A percentile compares a stretch with the other conserved stretches of the same genome.
Conservation (phyloP, 53 echinoderm and acorn worm genomes). For the Henricia sp. region DNA sequence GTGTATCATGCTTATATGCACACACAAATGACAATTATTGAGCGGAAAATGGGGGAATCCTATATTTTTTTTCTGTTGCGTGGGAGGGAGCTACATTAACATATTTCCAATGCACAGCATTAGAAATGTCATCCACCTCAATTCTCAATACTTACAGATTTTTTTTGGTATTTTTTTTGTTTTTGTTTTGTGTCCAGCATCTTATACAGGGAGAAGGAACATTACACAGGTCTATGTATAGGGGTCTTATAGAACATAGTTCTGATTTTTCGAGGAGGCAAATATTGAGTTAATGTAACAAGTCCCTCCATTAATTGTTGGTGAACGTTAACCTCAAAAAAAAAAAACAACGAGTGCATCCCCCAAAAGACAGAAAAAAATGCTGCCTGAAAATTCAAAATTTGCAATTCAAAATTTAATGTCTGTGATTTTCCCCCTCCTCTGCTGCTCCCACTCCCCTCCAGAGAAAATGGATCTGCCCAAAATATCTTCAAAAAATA, state of each 20-base stretch:
- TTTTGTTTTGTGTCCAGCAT: conserved; percentile 53
- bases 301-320: conserved; percentile 12
- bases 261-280: conserved; percentile 24
- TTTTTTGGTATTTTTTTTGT: conserved; percentile 1
- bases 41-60: conserved; percentile 6
- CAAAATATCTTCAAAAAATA: too few species aligned
- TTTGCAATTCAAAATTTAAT: too few species aligned
- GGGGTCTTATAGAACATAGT: conserved; percentile 56
- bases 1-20: conserved; percentile 17
- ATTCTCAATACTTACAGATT: conserved; percentile 19
- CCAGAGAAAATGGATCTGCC: too few species aligned
- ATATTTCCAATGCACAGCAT: conserved; percentile 42
- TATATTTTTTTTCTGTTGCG: too few species aligned
- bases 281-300: background rate
- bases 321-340: too few species aligned
- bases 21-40: conserved; percentile 44
- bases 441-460: too few species aligned
- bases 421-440: too few species aligned
- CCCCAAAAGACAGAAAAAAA: too few species aligned
- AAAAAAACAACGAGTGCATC: too few species aligned
- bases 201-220: conserved; percentile 45
- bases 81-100: background rate
- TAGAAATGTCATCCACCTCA: background rate
- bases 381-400: too few species aligned
- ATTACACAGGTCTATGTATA: conserved; percentile 26